Evolutionary conservation across 2,888 invertebrate species (phyloP).

Genomic region (Ophioninae sp.): DNA sequence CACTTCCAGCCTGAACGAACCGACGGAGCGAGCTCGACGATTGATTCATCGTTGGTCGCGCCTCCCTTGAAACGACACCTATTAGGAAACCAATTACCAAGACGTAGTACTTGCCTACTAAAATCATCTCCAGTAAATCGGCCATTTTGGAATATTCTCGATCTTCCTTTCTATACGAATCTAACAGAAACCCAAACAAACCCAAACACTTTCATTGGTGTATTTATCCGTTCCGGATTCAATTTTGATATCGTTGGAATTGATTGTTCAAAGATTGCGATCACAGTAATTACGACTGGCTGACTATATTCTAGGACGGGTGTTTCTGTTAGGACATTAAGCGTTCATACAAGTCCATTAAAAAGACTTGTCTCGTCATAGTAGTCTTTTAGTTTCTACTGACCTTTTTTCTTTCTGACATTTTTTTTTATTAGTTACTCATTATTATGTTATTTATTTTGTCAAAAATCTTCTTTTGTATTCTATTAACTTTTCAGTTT

Average conservation of each 20-base stretch:
- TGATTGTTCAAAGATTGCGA: not conserved
- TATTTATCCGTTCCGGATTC: slow-evolving; percentile 19
- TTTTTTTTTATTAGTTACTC: too few species aligned
- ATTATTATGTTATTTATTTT: too few species aligned
- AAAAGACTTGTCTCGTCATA: too few species aligned
- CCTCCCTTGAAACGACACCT: slow-evolving; percentile 12
- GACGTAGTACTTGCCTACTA: slow-evolving; percentile 20
- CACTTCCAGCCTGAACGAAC: not conserved
- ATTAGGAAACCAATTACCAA: slow-evolving; percentile 53
- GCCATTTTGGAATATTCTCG: not conserved
- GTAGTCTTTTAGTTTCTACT: too few species aligned
- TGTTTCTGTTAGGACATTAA: too few species aligned
- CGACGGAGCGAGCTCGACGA: slow-evolving; percentile 11
- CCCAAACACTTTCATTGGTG: not conserved
- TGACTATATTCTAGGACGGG: too few species aligned
- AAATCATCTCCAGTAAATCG: slow-evolving; percentile 29
- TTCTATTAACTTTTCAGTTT: too few species aligned
- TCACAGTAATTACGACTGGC: not conserved
- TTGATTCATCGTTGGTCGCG: slow-evolving; percentile 29
- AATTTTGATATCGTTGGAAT: not conserved
- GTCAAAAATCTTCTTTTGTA: too few species aligned
- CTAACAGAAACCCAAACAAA: slow-evolving; percentile 3
- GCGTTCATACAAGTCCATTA: too few species aligned
- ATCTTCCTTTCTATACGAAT: slow-evolving; percentile 1
- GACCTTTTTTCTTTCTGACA: too few species aligned